Evolutionary conservation across 2,888 invertebrate species (phyloP), one percentile per base, ranked within the genome.

Genomic region (Rhingia campestris): DNA sequence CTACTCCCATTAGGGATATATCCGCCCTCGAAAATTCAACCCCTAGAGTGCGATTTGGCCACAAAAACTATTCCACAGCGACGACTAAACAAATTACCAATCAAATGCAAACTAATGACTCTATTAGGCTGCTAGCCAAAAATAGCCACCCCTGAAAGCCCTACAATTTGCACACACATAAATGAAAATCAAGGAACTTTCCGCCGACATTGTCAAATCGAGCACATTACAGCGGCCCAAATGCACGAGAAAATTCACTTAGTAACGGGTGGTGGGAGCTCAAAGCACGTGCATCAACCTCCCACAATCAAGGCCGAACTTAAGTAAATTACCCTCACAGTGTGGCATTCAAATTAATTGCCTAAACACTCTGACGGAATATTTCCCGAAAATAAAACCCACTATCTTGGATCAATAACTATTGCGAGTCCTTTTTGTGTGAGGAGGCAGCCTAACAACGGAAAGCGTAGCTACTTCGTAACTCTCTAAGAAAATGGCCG

Each of bases 311-410:
- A 14, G 53, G 54, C 43, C 64, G 10, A 67, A 67, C 66, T 63
- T 54, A 77, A 30, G 7, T 9, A 72, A 82, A 77, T 82, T 79
- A 82, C 49, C 41, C 63, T 61, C 69, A 54, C 69, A 84, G 58
- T 69, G 84, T 49, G 61, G 73, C 73, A 80, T 84, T 84, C 80
- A 80, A 79, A 84, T 74, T 79, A 84, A 84, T 84, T 84, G 84
- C 74, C 74, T 41, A 84, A 84, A 69, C 59, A 82, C 56, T 69
- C 35, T 12, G 58, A 58, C 30, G 64, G 79, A 82, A 58, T 64
- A 67, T 69, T 73, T 64, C 30, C 51, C n/a, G 58, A 74, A 64
- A 74, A 69, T 64, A 64, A 76, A 73, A 84, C 74, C 70, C 49
- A 59, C 70, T 74, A 80, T 84, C 79, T 54, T 54, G 59, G 70